Evolutionary conservation across 2,888 invertebrate species (phyloP).

Genomic region (Drosophila rellima): DNA sequence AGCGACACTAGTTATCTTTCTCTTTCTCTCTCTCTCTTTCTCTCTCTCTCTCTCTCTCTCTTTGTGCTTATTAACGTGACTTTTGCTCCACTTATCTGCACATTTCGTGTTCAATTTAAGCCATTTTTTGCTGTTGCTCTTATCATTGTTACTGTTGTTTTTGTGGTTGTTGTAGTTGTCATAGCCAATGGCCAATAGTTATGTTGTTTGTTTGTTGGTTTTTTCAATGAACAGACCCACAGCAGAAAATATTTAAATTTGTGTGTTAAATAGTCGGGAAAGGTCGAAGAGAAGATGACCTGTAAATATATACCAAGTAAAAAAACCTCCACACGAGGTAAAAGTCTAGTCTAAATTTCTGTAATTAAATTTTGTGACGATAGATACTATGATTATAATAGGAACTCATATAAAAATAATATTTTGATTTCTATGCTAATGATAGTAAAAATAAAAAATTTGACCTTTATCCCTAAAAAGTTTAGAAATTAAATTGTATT

Average conservation of each 20-base stretch:
- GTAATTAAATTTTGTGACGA: no score
- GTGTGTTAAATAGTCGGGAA: no score
- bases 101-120: conserved; percentile 47
- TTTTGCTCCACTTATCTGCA: conserved; percentile 46
- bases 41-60: neutral
- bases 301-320: neutral
- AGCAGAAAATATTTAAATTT: neutral
- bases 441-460: no score
- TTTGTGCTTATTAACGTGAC: conserved; percentile 49
- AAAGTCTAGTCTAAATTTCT: no score
- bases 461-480: no score
- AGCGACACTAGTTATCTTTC: neutral
- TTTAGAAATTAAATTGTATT: no score
- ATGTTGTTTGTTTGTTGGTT: conserved; percentile 17
- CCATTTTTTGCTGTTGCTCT: conserved; percentile 27
- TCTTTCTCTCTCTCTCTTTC: neutral
- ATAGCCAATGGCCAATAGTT: conserved; percentile 24
- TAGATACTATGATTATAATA: no score
- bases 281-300: neutral
- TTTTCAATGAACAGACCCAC: neutral
- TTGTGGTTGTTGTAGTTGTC: conserved; percentile 20
- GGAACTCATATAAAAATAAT: no score
- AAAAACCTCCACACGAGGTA: no score
- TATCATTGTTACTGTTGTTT: conserved; percentile 19
- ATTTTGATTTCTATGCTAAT: neutral